Evolutionary conservation across 2,888 invertebrate species (phyloP), one percentile per base, ranked within the genome.

Genomic region (Escarpia spicata): DNA sequence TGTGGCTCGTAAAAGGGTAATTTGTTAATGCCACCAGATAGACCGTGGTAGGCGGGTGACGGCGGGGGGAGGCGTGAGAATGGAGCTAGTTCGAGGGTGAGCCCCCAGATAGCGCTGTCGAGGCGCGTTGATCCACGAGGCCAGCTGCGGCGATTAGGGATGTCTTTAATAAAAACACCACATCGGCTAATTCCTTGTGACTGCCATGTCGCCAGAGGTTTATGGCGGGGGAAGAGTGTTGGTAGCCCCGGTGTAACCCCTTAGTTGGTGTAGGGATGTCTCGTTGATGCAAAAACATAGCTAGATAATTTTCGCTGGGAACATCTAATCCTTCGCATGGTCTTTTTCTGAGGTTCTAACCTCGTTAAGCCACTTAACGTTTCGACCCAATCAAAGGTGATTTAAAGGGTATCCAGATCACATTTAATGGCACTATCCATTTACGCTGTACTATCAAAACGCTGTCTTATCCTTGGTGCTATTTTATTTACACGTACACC

Each of bases 1-100:
- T 75, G 75, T 75, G 75, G 75, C 75, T 75, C 75, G 75, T 75
- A 75, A 75, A n/a, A 75, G 26, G 75, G 75, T 75, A 75, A 75
- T 75, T 75, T 75, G 75, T 75, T 75, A 75, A 75, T 75, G 75
- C 75, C 75, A 75, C 75, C 75, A 4, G 75, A 75, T 75, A 75
- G 75, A 75, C 75, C 4, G 19, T n/a, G 75, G 75, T 75, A 19
- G 26, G 75, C 75, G n/a, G n/a, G 75, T 75, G 75, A 52, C 37
- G 37, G 37, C 37, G 37, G 37, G 75, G 19, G n/a, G 75, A 2
- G 75, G 75, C 75, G 75, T 75, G 75, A 26, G 75, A 75, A 75
- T 75, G 2, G 75, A 26, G 75, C 19, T 75, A 75, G 75, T 75
- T 75, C 75, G 75, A 75, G 75, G 75, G 75, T 75, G 75, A 75